Conservation (phyloP, 2,888 invertebrate species). For the Tinea semifulvella region DNA sequence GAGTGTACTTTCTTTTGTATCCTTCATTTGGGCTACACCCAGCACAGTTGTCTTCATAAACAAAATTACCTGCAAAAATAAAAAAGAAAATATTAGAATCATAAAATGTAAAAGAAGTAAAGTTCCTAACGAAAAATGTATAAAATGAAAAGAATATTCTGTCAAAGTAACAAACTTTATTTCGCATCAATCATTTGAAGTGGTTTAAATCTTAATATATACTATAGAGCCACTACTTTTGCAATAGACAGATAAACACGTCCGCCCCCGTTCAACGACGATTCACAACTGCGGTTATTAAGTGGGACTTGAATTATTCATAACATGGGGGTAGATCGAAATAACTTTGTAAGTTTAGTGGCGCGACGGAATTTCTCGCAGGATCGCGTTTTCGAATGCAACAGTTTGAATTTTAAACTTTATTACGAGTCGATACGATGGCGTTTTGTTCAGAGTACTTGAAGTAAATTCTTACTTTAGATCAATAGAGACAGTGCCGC, state of each 20-base stretch:
- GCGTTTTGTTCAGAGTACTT: slow-evolving; percentile 6
- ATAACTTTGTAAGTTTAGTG: slow-evolving; percentile 28
- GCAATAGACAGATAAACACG: slow-evolving; percentile 11
- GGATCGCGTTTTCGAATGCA: slow-evolving; percentile 6
- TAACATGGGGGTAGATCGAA: slow-evolving; percentile 50
- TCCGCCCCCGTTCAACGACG: slow-evolving; percentile 9
- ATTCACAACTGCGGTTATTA: slow-evolving; percentile 42
- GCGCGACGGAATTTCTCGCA: slow-evolving; percentile 15
- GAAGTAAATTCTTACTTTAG: slow-evolving; percentile 10
- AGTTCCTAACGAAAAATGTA: no score
- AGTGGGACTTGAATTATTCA: slow-evolving; percentile 61
- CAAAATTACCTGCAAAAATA: slow-evolving; percentile 6
- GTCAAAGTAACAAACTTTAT: neutral
- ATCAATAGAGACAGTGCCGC: slow-evolving; percentile 16
- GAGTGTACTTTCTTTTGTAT: slow-evolving; percentile 2
- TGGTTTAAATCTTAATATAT: slow-evolving; percentile 3
- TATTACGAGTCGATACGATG: slow-evolving; percentile 22
- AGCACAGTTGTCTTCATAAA: neutral
- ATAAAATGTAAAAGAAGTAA: no score
- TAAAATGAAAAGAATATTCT: neutral
- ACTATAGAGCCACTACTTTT: neutral
- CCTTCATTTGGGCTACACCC: slow-evolving; percentile 7
- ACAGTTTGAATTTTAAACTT: slow-evolving; percentile 31
- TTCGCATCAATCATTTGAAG: slow-evolving; percentile 10
- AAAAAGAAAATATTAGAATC: neutral